phyloP scores from a whole-genome alignment of 2,797 vertebrate genomes.

The Varecia variegata region DNA sequence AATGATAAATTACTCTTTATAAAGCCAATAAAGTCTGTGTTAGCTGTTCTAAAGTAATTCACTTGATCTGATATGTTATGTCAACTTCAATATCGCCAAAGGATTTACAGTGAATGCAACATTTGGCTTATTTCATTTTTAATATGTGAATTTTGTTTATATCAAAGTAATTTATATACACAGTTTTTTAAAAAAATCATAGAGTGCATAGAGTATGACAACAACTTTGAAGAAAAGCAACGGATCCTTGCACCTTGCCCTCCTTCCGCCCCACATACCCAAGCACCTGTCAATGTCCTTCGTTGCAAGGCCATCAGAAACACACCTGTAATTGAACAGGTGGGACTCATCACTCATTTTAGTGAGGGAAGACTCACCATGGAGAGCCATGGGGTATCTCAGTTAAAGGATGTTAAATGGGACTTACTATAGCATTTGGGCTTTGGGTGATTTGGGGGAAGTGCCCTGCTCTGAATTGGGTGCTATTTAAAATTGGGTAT shows the following conservation, averaged over 20 bases:
- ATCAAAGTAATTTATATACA: not conserved
- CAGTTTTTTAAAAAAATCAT: not conserved
- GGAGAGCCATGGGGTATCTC: not conserved
- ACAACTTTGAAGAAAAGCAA: not conserved
- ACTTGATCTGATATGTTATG: not conserved
- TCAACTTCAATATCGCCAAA: not conserved
- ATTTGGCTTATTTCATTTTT: not conserved
- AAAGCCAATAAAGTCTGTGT: conserved; percentile 13
- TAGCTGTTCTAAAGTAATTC: conserved; percentile 21
- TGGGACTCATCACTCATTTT: not conserved
- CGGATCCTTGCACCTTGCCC: not conserved
- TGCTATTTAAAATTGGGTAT: not conserved
- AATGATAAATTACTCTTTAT: conserved; percentile 22
- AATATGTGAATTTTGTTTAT: not conserved
- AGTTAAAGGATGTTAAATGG: not conserved
- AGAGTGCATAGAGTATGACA: not conserved
- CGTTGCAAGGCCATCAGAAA: not conserved
- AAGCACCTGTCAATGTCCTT: not conserved
- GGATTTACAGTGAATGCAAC: not conserved
- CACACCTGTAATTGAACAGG: not conserved
- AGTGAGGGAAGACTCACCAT: not conserved
- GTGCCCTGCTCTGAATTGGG: not conserved
- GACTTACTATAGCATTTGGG: not conserved
- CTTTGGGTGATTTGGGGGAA: not conserved
- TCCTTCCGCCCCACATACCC: not conserved